Conservation (phyloP, 2,888 invertebrate genomes). For the Andrena fulva region DNA sequence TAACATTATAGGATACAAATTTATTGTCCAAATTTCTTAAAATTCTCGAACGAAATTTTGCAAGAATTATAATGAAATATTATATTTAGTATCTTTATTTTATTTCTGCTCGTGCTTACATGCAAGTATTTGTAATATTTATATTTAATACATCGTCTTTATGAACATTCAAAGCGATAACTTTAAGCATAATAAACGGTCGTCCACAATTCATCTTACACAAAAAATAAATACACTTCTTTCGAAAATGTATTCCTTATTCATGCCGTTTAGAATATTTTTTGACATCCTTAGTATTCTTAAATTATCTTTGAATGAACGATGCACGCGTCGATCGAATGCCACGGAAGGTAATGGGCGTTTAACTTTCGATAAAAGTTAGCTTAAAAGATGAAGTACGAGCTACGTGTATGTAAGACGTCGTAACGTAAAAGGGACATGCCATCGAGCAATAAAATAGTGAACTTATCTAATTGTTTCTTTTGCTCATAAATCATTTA, state of each 20-base stretch:
- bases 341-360: background rate
- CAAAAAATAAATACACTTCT: too few species aligned
- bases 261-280: slow-evolving; percentile 1
- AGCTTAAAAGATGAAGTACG: background rate
- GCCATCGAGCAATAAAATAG: background rate
- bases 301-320: background rate
- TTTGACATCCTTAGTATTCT: background rate
- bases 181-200: too few species aligned
- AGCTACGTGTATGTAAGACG: background rate
- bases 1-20: background rate
- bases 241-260: background rate
- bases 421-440: background rate
- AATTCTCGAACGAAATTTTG: background rate
- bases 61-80: background rate
- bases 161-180: background rate
- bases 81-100: background rate
- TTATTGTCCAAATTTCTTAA: background rate
- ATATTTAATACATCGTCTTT: too few species aligned
- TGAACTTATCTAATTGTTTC: background rate
- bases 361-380: background rate
- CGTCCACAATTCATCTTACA: too few species aligned
- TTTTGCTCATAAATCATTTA: background rate
- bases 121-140: background rate
- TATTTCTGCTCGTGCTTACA: background rate
- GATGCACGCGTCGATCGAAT: background rate